Conservation (phyloP, 92 coral and sea anemone species). For the Meandrina meandrites region DNA sequence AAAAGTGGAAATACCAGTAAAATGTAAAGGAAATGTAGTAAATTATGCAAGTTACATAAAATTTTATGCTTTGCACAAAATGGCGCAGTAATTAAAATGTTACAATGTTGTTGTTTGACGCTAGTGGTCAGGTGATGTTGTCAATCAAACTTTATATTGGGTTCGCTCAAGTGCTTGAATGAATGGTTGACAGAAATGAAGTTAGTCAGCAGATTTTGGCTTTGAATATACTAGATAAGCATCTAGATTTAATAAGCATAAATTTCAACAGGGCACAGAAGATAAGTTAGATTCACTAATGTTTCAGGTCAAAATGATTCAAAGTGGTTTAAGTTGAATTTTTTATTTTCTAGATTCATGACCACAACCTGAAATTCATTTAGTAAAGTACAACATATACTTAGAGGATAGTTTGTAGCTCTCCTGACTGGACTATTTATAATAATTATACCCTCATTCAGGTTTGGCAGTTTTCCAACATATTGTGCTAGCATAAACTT, state of each 20-base stretch:
- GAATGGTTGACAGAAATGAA: background rate
- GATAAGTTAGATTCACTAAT: background rate
- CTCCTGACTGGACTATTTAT: too few species aligned
- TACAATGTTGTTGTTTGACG: background rate
- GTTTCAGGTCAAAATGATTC: too few species aligned
- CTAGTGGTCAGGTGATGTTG: background rate
- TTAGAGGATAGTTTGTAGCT: too few species aligned
- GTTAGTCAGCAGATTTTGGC: background rate
- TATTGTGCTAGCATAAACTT: background rate
- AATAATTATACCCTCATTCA: too few species aligned
- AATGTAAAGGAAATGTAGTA: background rate
- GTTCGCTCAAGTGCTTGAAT: background rate
- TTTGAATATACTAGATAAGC: background rate
- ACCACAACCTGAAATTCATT: too few species aligned
- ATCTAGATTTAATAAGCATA: background rate
- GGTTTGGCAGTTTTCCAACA: background rate
- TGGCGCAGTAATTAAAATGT: background rate
- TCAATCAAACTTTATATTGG: background rate
- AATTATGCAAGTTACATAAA: background rate
- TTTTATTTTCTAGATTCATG: too few species aligned
- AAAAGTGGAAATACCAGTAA: background rate
- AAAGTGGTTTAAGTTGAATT: too few species aligned
- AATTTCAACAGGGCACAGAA: background rate
- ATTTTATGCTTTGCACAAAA: background rate
- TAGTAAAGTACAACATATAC: too few species aligned